Evolutionary conservation across 2,113 vertebrate genomes (phyloP), one percentile per base, ranked within the genome.

Genomic region (Paracyprichromis sp.): DNA sequence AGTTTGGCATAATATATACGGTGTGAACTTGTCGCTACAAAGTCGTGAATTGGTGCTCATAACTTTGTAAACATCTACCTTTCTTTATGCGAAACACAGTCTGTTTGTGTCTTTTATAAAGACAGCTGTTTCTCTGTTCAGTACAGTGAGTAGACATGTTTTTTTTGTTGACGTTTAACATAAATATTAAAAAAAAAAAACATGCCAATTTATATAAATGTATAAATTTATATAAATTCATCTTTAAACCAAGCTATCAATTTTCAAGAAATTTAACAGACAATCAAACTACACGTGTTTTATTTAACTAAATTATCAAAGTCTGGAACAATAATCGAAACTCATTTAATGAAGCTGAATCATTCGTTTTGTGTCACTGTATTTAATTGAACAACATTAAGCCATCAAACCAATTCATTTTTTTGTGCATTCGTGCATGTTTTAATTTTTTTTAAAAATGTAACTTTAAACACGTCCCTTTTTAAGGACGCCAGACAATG

Each of bases 401-500:
- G 1, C 7, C 47, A 53, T 7, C 29, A 80, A 80, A 53, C 4
- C 5, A 4, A 45, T 73, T 29, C 16, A 14, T 31, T 3, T 54
- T 54, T 21, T 26, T 80, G 29, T 53, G 40, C 10, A 38, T 66
- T 66, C 1, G 4, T 66, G 61, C 31, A 38, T 66, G 24, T 0
- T 29, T 26, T 17, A 0, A 36, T 34, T 26, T 53, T 12, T n/a
- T 11, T n/a, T 2, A 0, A 0, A 1, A 56, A 54, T 36, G 34
- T 21, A 80, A 0, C n/a, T 24, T 24, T 40, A 38, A 66, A 83
- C 3, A 8, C 5, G 1, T 3, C 4, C 14, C 7, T 2, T 16
- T n/a, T 52, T 11, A 47, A 76, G 9, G 69, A 56, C 1, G 9
- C 17, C 52, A 40, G 59, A 53, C 34, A 13, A 13, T 19, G 63